A percentile compares a stretch with the other conserved stretches of the same genome.
Conservation (phyloP, 2,113 vertebrate species). For the Chionodraco myersi region DNA sequence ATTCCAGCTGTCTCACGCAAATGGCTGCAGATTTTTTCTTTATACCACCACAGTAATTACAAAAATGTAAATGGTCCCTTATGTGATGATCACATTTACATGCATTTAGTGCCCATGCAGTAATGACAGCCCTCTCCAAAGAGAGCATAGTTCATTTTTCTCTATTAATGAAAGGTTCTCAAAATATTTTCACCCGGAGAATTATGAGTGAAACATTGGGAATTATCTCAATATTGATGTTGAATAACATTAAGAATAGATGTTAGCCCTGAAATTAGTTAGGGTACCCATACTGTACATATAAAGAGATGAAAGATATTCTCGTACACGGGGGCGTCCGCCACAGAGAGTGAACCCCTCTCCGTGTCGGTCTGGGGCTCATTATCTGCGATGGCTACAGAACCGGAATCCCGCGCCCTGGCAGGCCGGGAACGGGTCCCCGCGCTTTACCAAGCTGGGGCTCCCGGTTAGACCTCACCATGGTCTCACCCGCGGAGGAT, state of each 20-base stretch:
- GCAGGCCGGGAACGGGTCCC: no score
- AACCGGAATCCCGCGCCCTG: no score
- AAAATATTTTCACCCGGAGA: no score
- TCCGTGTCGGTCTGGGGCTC: no score
- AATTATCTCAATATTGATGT: background rate
- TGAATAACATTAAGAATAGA: background rate
- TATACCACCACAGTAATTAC: background rate
- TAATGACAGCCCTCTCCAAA: background rate
- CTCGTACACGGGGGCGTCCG: no score
- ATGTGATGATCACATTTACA: slow-evolving; percentile 34
- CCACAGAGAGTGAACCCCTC: no score
- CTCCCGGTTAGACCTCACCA: no score
- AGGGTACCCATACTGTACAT: background rate
- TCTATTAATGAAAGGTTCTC: no score
- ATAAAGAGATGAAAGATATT: background rate
- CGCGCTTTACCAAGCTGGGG: no score
- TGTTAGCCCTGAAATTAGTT: background rate
- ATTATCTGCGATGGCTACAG: no score
- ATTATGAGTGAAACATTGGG: background rate
- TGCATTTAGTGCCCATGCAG: background rate
- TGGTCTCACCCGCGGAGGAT: no score
- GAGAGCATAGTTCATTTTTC: no score
- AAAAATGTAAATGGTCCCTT: slow-evolving; percentile 12
- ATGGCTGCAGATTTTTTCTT: slow-evolving; percentile 19
- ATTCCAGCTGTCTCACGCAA: slow-evolving; percentile 12